These are phyloP conservation scores for Rhagonycha fulva DNA, from an alignment of 2,888 invertebrate genomes.

Conservation along the genomic window DNA sequence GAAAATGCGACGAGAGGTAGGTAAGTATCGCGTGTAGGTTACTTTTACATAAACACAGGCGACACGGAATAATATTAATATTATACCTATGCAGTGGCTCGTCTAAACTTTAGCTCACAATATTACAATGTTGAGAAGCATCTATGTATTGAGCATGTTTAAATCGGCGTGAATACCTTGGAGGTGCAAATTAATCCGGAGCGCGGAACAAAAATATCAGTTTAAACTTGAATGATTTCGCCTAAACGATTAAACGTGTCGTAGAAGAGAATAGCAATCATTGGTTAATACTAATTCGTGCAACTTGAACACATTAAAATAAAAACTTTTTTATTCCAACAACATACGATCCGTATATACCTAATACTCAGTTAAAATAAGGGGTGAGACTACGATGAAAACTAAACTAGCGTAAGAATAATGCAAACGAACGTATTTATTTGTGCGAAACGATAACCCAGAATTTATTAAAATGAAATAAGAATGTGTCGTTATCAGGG, in stretches of 20 bases:
- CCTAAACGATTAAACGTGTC: constrained; percentile 7
- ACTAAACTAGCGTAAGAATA: constrained; percentile 15
- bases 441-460: constrained; percentile 34
- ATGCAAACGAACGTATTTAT: constrained; percentile 19
- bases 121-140: constrained; percentile 20
- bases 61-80: not conserved
- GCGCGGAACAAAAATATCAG: constrained; percentile 49
- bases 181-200: constrained; percentile 49
- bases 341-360: too few relatives aligned
- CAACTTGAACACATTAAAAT: constrained; percentile 1
- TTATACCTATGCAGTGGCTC: constrained; percentile 11
- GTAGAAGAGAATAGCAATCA: not conserved
- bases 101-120: constrained; percentile 28
- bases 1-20: not conserved
- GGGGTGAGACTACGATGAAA: not conserved
- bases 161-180: constrained; percentile 42
- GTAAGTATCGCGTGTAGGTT: not conserved
- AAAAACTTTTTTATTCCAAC: constrained; percentile 7
- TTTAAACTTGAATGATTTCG: constrained; percentile 41
- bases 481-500: constrained; percentile 53
- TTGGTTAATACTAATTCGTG: constrained; percentile 6
- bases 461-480: constrained; percentile 54
- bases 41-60: not conserved
- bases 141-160: constrained; percentile 37
- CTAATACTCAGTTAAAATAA: too few relatives aligned